Percentiles rank a stretch among this genome's conserved stretches.
phyloP scores from a whole-genome alignment of 2,888 invertebrate species.

The Gryllus longicercus region DNA sequence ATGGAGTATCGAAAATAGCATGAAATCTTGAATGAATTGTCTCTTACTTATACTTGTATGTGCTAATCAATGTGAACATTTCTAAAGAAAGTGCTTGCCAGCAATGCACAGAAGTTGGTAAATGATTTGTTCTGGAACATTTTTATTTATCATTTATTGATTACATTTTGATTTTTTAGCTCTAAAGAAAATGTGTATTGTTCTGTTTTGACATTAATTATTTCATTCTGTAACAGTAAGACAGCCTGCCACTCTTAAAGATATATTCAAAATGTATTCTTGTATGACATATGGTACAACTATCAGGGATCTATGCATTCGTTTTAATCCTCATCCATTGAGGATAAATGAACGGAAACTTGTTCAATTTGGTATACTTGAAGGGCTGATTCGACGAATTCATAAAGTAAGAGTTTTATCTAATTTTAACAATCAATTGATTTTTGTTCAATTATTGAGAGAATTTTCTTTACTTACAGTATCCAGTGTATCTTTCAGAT shows the following conservation, averaged over 20 bases:
- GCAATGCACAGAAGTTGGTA: too few species aligned
- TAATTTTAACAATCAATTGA: neutral
- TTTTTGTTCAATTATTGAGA: neutral
- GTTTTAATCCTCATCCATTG: slow-evolving; percentile 68
- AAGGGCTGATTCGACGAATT: slow-evolving; percentile 75
- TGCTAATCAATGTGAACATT: too few species aligned
- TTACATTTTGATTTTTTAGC: neutral
- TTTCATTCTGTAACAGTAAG: slow-evolving; percentile 50
- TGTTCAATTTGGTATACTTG: slow-evolving; percentile 82
- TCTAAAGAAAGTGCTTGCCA: too few species aligned
- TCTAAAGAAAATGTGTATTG: neutral
- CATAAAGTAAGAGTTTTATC: slow-evolving; percentile 58
- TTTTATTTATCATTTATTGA: too few species aligned
- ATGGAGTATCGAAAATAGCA: neutral
- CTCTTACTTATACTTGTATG: too few species aligned
- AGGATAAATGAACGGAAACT: slow-evolving; percentile 77
- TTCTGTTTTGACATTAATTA: neutral
- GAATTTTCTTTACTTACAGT: slow-evolving; percentile 40
- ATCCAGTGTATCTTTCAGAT: slow-evolving; percentile 45
- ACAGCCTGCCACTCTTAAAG: slow-evolving; percentile 63
- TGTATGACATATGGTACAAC: slow-evolving; percentile 74
- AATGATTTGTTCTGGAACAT: too few species aligned
- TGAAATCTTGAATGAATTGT: too few species aligned
- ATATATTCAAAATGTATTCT: slow-evolving; percentile 71
- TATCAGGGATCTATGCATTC: slow-evolving; percentile 69